phyloP scores from a whole-genome alignment of 2,797 vertebrate genomes.

The Protonibea diacanthus region DNA sequence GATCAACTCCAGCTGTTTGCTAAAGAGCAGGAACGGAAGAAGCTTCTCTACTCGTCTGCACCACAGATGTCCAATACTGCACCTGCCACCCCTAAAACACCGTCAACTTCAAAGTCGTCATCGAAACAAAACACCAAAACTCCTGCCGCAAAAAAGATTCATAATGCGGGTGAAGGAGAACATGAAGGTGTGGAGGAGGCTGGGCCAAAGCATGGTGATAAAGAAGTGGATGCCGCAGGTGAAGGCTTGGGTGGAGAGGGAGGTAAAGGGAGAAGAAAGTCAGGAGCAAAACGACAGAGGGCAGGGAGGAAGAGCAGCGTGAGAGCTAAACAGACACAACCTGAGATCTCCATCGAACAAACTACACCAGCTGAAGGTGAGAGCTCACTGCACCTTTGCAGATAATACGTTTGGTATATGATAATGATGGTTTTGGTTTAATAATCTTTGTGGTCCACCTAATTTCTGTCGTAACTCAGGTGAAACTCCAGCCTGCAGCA shows the following conservation, averaged over 20 bases:
- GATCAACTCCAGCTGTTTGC: slow-evolving; percentile 90
- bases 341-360: slow-evolving; percentile 13
- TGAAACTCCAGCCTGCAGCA: slow-evolving; percentile 43
- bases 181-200: slow-evolving; percentile 6
- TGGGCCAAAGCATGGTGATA: background rate
- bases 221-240: background rate
- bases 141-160: slow-evolving; percentile 24
- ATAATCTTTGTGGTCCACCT: background rate
- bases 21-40: slow-evolving; percentile 91
- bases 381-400: slow-evolving; percentile 1
- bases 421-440: background rate
- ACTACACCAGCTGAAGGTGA: slow-evolving; percentile 67
- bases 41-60: slow-evolving; percentile 82
- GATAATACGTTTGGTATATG: too few species aligned
- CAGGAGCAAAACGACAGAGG: slow-evolving; percentile 2
- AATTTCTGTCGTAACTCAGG: slow-evolving; percentile 46
- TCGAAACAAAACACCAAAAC: slow-evolving; percentile 3
- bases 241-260: background rate
- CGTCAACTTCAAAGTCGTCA: background rate
- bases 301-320: background rate
- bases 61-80: background rate
- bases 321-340: slow-evolving; percentile 6
- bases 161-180: slow-evolving; percentile 35
- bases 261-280: slow-evolving; percentile 23
- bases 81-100: background rate